A percentile compares a stretch with the other conserved stretches of the same genome.
These are phyloP conservation scores for Hippasteria phrygiana DNA, from an alignment of 53 echinoderm and acorn worm genomes.

Conservation along the genomic window DNA sequence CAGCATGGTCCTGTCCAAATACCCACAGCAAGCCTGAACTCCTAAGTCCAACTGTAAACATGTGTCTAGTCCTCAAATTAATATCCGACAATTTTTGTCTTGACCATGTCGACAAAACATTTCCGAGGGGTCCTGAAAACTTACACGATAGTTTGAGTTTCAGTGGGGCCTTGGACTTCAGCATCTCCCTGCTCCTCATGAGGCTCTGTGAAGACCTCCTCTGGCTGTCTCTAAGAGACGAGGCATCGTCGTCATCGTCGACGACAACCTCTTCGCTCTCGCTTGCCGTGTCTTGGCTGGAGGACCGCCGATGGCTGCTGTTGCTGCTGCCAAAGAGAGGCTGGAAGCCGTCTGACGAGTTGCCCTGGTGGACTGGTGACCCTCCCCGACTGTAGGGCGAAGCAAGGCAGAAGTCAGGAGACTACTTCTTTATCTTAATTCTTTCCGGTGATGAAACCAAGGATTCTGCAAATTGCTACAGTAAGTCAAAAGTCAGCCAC, in stretches of 20 bases:
- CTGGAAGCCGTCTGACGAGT: slow-evolving; percentile 71
- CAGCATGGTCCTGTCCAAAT: too few species aligned
- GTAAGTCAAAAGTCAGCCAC: too few species aligned
- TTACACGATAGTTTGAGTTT: slow-evolving; percentile 96
- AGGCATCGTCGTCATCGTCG: slow-evolving; percentile 80
- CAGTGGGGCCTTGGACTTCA: slow-evolving; percentile 81
- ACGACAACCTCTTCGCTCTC: slow-evolving; percentile 89
- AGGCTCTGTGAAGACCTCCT: slow-evolving; percentile 61
- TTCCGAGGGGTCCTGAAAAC: neutral
- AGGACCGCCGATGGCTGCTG: slow-evolving; percentile 4
- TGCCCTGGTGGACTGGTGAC: slow-evolving; percentile 68
- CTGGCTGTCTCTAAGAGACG: slow-evolving; percentile 38
- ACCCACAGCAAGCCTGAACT: too few species aligned
- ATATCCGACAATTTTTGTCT: too few species aligned
- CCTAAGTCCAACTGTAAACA: too few species aligned
- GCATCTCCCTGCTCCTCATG: slow-evolving; percentile 67
- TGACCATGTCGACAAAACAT: neutral
- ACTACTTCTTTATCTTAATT: too few species aligned
- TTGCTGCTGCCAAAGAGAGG: slow-evolving; percentile 50
- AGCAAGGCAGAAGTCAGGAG: neutral
- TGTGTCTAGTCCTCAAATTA: too few species aligned
- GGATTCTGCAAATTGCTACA: too few species aligned
- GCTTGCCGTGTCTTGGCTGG: slow-evolving; percentile 35
- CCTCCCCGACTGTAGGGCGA: slow-evolving; percentile 74
- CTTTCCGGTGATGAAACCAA: too few species aligned